Conservation (phyloP, 2,888 invertebrate species). For the Trichacis sp. region DNA sequence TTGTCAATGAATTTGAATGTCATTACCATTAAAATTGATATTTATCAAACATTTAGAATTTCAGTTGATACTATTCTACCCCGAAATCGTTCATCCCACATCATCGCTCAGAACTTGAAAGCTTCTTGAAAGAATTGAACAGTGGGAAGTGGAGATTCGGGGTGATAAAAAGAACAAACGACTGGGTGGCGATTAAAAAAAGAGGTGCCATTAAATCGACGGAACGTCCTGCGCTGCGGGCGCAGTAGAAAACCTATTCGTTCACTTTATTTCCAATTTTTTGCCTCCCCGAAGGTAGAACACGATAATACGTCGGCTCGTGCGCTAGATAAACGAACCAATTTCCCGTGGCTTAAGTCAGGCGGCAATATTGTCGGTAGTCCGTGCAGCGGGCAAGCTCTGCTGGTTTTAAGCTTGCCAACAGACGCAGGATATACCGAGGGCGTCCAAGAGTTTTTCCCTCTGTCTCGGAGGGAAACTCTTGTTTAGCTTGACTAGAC, state of each 20-base stretch:
- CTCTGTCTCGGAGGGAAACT: conserved; percentile 25
- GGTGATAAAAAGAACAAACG: neutral
- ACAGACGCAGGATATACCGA: conserved; percentile 29
- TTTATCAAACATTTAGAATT: too few relatives aligned
- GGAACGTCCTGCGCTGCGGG: too few relatives aligned
- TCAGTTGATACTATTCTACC: too few relatives aligned
- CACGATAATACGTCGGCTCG: conserved; percentile 50
- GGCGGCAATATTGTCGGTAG: conserved; percentile 54
- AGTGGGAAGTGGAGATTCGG: too few relatives aligned
- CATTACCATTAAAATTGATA: too few relatives aligned
- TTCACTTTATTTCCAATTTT: conserved; percentile 43
- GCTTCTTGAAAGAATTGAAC: too few relatives aligned
- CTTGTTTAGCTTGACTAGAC: too few relatives aligned
- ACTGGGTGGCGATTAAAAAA: conserved; percentile 4
- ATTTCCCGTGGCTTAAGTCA: conserved; percentile 61
- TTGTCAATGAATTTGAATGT: too few relatives aligned
- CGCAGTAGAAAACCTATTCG: conserved; percentile 35
- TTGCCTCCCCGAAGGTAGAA: conserved; percentile 35
- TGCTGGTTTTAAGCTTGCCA: conserved; percentile 43
- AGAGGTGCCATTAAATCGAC: conserved; percentile 22
- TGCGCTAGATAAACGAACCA: conserved; percentile 60
- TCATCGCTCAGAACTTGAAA: too few relatives aligned
- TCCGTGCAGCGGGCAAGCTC: conserved; percentile 29
- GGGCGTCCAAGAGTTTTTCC: conserved; percentile 29
- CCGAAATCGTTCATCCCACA: too few relatives aligned